Percentiles rank a stretch among this genome's conserved stretches.
Evolutionary conservation across 35 echinoderm and acorn worm species (phyloP).

Genomic region (Acanthaster planci): DNA sequence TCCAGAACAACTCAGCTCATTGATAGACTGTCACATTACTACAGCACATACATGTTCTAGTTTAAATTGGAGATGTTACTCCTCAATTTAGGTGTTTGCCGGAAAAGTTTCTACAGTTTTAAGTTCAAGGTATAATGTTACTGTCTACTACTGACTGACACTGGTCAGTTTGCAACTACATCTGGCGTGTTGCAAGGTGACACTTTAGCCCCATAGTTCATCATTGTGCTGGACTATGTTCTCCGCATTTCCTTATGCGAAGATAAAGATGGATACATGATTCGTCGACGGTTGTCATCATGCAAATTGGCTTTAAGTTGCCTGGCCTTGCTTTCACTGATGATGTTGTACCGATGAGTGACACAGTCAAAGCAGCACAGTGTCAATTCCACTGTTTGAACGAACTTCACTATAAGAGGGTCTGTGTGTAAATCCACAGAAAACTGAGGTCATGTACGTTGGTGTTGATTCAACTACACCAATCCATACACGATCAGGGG

Average conservation of each 20-base stretch:
- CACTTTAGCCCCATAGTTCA: neutral
- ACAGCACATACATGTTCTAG: too few species aligned
- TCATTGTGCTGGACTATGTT: neutral
- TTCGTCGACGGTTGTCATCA: neutral
- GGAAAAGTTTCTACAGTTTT: too few species aligned
- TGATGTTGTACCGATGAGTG: neutral
- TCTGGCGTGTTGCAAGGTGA: neutral
- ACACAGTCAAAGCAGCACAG: neutral
- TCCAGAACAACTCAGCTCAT: too few species aligned
- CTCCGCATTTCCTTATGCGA: conserved; percentile 1
- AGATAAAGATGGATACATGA: neutral
- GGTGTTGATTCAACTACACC: neutral
- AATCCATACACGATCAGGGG: neutral
- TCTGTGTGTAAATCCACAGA: neutral
- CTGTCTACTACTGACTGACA: too few species aligned
- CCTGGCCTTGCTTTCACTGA: neutral
- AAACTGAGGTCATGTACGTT: neutral
- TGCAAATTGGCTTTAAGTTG: neutral
- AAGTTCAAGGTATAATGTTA: too few species aligned
- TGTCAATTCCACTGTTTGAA: neutral
- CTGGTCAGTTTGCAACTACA: neutral
- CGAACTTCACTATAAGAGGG: neutral
- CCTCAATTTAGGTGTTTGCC: too few species aligned
- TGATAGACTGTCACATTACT: too few species aligned
- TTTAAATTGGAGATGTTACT: too few species aligned